Evolutionary conservation across 2,797 vertebrate species (phyloP).

Genomic region (Chelon labrosus): DNA sequence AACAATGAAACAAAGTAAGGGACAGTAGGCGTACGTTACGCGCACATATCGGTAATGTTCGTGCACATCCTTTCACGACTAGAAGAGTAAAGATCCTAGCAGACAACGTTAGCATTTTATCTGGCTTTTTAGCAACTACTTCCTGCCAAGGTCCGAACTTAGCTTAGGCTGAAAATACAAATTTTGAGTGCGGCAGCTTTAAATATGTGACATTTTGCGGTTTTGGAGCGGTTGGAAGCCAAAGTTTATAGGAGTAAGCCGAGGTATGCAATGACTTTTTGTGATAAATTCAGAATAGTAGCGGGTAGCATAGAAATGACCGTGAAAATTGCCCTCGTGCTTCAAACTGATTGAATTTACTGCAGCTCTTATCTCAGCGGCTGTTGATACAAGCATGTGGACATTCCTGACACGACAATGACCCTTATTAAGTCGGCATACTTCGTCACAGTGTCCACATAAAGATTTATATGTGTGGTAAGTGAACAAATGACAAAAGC

Average conservation of each 20-base stretch:
- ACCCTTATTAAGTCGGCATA: background rate
- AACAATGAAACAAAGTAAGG: too few species aligned
- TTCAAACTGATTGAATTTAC: constrained; percentile 18
- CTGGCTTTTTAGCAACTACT: too few species aligned
- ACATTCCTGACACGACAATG: constrained; percentile 31
- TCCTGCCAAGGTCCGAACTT: too few species aligned
- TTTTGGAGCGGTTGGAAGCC: background rate
- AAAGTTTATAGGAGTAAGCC: background rate
- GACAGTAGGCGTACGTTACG: too few species aligned
- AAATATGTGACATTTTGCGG: background rate
- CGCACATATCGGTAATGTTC: too few species aligned
- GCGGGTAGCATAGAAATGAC: background rate
- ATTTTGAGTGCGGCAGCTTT: background rate
- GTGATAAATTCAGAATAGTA: background rate
- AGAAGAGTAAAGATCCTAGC: too few species aligned
- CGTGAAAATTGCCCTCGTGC: constrained; percentile 2
- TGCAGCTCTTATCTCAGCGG: constrained; percentile 25
- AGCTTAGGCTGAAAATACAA: background rate
- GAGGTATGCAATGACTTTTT: background rate
- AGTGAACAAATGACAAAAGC: background rate
- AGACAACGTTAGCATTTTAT: too few species aligned
- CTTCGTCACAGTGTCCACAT: background rate
- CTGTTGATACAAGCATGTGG: constrained; percentile 29
- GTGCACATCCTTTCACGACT: too few species aligned
- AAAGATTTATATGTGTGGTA: constrained; percentile 3